A percentile compares a stretch with the other conserved stretches of the same genome.
Conservation (phyloP, 92 coral and sea anemone genomes). For the Nematostella vectensis region DNA sequence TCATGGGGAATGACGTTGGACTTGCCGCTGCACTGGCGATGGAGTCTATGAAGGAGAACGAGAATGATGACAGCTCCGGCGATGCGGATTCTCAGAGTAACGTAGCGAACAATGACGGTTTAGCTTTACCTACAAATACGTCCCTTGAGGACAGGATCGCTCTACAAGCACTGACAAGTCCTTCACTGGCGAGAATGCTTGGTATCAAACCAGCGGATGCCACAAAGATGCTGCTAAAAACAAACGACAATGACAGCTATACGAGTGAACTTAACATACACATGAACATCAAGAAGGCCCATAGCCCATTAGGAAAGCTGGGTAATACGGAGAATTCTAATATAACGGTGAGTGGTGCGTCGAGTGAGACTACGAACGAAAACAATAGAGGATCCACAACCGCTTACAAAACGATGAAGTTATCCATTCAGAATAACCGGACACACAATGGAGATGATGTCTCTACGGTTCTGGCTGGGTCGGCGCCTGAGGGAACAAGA, state of each 20-base stretch:
- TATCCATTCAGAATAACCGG: too few relatives aligned
- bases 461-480: too few relatives aligned
- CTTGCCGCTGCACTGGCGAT: slow-evolving; percentile 1
- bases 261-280: slow-evolving; percentile 1
- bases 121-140: slow-evolving; percentile 27
- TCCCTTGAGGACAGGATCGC: slow-evolving; percentile 40
- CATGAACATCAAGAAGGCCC: background rate
- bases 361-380: too few relatives aligned
- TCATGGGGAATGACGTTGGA: background rate
- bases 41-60: background rate
- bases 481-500: too few relatives aligned
- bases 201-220: slow-evolving; percentile 14
- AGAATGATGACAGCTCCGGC: background rate
- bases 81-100: slow-evolving; percentile 25
- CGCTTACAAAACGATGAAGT: too few relatives aligned
- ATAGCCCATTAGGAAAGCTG: too few relatives aligned
- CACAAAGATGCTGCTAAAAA: background rate
- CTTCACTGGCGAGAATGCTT: slow-evolving; percentile 30
- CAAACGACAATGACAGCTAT: background rate
- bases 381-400: too few relatives aligned
- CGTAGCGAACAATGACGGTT: too few relatives aligned
- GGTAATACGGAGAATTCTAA: too few relatives aligned
- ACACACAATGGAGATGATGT: too few relatives aligned
- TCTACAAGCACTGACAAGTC: slow-evolving; percentile 37
- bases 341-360: too few relatives aligned